A percentile compares a stretch with the other conserved stretches of the same genome.
These are phyloP conservation scores for Threskiornis aethiopicus DNA, from an alignment of 2,797 vertebrate species.

Conservation along the genomic window DNA sequence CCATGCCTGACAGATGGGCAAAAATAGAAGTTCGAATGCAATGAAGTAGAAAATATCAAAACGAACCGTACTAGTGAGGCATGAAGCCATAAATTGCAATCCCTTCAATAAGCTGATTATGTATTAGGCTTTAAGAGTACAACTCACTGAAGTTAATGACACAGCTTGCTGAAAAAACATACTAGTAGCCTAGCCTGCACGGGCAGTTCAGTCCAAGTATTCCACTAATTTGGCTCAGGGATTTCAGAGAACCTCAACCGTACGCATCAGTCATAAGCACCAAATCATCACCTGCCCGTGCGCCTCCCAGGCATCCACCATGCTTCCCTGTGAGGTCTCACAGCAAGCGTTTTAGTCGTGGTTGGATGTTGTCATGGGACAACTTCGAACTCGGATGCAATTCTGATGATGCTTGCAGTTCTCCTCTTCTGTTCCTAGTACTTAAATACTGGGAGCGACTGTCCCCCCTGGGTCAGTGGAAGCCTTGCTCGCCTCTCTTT, in stretches of 20 bases:
- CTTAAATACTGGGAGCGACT: neutral
- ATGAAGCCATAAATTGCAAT: neutral
- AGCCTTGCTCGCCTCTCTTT: neutral
- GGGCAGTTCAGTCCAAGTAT: neutral
- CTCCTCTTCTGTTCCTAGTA: neutral
- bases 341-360: neutral
- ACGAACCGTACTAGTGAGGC: neutral
- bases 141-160: slow-evolving; percentile 22
- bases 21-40: neutral
- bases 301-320: neutral
- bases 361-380: neutral
- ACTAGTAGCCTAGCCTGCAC: neutral
- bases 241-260: neutral
- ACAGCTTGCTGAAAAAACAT: neutral
- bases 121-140: neutral
- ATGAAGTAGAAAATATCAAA: neutral
- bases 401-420: neutral
- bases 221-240: neutral
- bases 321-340: neutral
- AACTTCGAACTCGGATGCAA: neutral
- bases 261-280: neutral
- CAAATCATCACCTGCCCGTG: neutral
- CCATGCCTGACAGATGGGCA: neutral
- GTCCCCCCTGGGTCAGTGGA: neutral
- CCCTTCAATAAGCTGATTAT: slow-evolving; percentile 18